A percentile compares a stretch with the other conserved stretches of the same genome.
Conservation (phyloP, 2,113 vertebrate genomes). For the Thryonomys swinderianus region DNA sequence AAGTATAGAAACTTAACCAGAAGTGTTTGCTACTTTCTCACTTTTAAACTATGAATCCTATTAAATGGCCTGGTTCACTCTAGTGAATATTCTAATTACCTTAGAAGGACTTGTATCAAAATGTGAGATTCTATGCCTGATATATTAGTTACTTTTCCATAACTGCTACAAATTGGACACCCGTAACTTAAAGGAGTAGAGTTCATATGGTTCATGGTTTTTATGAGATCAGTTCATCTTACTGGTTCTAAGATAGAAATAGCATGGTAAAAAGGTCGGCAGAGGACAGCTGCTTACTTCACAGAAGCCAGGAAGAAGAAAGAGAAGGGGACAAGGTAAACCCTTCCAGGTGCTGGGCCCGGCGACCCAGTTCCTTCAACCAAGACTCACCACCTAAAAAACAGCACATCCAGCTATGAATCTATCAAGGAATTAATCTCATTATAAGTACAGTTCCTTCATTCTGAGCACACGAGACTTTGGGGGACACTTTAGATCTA, state of each 20-base stretch:
- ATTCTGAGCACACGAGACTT: background rate
- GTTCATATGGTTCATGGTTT: background rate
- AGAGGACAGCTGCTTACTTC: background rate
- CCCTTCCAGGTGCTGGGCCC: background rate
- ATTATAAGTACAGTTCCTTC: background rate
- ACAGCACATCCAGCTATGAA: background rate
- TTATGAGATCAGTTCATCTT: background rate
- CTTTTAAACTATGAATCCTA: background rate
- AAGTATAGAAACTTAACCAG: background rate
- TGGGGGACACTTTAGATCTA: background rate
- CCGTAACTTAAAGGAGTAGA: background rate
- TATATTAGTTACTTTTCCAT: background rate
- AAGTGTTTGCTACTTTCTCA: background rate
- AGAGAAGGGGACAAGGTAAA: background rate
- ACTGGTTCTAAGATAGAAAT: background rate
- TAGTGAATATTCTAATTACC: background rate
- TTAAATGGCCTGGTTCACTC: background rate
- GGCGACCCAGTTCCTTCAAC: background rate
- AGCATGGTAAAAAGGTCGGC: background rate
- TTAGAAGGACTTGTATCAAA: background rate
- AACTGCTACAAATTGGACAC: background rate
- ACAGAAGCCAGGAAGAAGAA: background rate
- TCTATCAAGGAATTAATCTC: background rate
- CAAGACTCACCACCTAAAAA: background rate
- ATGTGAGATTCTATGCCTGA: background rate